Evolutionary conservation across 2,888 invertebrate species (phyloP), one percentile per base, ranked within the genome.

Genomic region (Drosophila nr. medialis): DNA sequence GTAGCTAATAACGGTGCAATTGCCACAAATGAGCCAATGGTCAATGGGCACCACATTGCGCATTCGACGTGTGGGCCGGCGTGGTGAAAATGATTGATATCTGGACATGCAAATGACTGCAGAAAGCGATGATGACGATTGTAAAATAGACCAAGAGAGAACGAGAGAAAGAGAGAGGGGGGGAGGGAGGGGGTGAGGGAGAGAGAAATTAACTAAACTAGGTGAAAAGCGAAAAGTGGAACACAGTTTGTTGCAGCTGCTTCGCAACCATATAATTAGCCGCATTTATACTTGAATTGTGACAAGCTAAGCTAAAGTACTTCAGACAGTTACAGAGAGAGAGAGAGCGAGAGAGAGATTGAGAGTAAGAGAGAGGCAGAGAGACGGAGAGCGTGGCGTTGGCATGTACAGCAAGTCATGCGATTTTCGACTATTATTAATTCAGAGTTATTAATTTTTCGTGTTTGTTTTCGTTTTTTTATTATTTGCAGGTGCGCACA

Each of bases 1-100:
- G 71, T 83, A 86, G 64, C 73, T 89, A 83, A 86, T 75, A 79
- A 77, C 72, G 73, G 89, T 89, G 87, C 84, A 88, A 67, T 83
- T 75, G 68, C 60, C 80, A 66, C 68, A 88, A 66, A 63, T 69
- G 72, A 77, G 53, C 24, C 58, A 72, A 51, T 64, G 75, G 45
- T 45, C 24, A 45, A 45, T 45, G 45, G 8, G 58, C 27, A 49
- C 73, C 80, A 77, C 69, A 74, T 66, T 72, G 85, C 76, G 82
- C 79, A 85, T 79, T 68, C 72, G 72, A 71, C 77, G 64, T 80
- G 69, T 70, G 69, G 71, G 65, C 50, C 61, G 54, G 49, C 72
- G 74, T 70, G 49, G 32, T 24, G 45, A 29, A n/a, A 67, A 63
- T 75, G 83, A 73, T 80, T 80, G 83, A 80, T 81, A 75, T 80